Conservation (phyloP, 1,140 invertebrate genomes). For the Halesus radiatus region DNA sequence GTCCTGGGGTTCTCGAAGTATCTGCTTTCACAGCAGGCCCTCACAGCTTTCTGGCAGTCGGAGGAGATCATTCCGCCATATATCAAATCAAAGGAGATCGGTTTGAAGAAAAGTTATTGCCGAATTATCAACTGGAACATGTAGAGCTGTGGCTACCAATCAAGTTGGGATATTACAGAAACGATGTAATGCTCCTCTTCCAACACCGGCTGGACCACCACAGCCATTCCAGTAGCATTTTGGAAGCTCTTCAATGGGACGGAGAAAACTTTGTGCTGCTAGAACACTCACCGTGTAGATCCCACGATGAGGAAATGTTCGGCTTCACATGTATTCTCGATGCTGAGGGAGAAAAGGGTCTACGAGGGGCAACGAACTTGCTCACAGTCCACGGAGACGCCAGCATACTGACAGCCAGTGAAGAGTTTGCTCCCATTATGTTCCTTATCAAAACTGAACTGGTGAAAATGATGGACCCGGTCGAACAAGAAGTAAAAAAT, state of each 20-base stretch:
- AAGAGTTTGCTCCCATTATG: slow-evolving; percentile 51
- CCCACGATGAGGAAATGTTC: slow-evolving; percentile 51
- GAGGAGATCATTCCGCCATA: slow-evolving; percentile 46
- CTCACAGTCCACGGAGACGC: slow-evolving; percentile 9
- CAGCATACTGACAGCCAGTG: slow-evolving; percentile 51
- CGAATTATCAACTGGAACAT: slow-evolving; percentile 49
- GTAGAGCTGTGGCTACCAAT: slow-evolving; percentile 53
- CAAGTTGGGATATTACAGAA: slow-evolving; percentile 57
- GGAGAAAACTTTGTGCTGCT: slow-evolving; percentile 64
- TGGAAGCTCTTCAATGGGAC: slow-evolving; percentile 70
- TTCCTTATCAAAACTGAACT: slow-evolving; percentile 52
- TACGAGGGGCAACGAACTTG: slow-evolving; percentile 44
- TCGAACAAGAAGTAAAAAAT: slow-evolving; percentile 40
- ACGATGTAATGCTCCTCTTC: slow-evolving; percentile 69
- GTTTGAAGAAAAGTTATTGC: slow-evolving; percentile 39
- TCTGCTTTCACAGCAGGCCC: slow-evolving; percentile 46
- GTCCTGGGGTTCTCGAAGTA: slow-evolving; percentile 45
- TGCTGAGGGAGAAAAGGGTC: slow-evolving; percentile 50
- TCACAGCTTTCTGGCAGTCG: slow-evolving; percentile 49
- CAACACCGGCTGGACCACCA: slow-evolving; percentile 66
- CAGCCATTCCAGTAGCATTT: slow-evolving; percentile 61
- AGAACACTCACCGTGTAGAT: slow-evolving; percentile 49
- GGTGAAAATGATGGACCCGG: slow-evolving; percentile 36
- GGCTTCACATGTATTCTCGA: slow-evolving; percentile 54
- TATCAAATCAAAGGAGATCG: slow-evolving; percentile 46